Evolutionary conservation across 1,140 invertebrate genomes (phyloP).

Genomic region (Arctopsyche grandis): DNA sequence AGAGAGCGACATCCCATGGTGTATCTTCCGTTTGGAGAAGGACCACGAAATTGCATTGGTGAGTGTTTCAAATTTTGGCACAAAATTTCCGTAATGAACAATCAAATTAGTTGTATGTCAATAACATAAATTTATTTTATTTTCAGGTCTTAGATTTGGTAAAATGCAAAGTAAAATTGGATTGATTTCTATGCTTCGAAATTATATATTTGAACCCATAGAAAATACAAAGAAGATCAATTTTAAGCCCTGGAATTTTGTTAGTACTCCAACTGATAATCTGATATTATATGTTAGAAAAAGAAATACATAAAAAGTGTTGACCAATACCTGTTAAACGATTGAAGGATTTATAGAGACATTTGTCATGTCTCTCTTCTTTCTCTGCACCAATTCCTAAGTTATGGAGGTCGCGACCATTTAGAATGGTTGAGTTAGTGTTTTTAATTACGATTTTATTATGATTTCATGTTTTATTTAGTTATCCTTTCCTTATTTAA

Average conservation of each 20-base stretch:
- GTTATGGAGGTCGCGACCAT: too few relatives aligned
- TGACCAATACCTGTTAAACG: too few relatives aligned
- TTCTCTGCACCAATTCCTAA: too few relatives aligned
- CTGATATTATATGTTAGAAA: neutral
- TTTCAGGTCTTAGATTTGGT: slow-evolving; percentile 69
- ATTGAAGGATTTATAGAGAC: too few relatives aligned
- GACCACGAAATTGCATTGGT: slow-evolving; percentile 50
- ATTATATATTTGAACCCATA: slow-evolving; percentile 54
- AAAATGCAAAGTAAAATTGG: slow-evolving; percentile 71
- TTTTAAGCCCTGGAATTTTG: neutral
- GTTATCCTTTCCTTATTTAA: too few relatives aligned
- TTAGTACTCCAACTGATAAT: neutral
- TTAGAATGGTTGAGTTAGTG: too few relatives aligned
- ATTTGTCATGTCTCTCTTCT: too few relatives aligned
- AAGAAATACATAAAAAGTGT: slow-evolving; percentile 16
- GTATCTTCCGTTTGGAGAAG: slow-evolving; percentile 49
- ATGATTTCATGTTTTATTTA: too few relatives aligned
- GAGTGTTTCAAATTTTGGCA: neutral
- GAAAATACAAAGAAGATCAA: slow-evolving; percentile 27
- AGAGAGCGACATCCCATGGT: slow-evolving; percentile 35
- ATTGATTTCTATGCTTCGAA: slow-evolving; percentile 60
- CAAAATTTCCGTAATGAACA: neutral
- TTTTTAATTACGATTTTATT: too few relatives aligned
- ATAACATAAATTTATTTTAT: neutral
- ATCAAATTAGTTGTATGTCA: neutral